A percentile compares a stretch with the other conserved stretches of the same genome.
These are phyloP conservation scores for Melanophora roralis DNA, from an alignment of 2,888 invertebrate genomes.

Conservation along the genomic window DNA sequence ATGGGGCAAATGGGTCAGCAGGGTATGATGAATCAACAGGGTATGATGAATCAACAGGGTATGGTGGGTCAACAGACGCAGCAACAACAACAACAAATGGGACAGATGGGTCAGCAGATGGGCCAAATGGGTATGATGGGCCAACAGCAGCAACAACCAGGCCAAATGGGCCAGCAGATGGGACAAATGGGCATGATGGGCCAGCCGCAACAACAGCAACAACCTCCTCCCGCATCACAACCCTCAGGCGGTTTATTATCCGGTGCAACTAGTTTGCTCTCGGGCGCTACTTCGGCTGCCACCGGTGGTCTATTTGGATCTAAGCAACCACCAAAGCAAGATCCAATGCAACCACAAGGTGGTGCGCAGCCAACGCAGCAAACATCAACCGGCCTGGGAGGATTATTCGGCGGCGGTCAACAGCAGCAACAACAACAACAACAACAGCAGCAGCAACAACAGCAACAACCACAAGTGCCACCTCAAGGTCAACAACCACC, in stretches of 20 bases:
- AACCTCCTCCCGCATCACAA: slow-evolving; percentile 74
- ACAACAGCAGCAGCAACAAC: slow-evolving; percentile 70
- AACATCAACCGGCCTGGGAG: slow-evolving; percentile 73
- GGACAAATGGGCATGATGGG: slow-evolving; percentile 64
- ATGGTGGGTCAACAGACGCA: slow-evolving; percentile 67
- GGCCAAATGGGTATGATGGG: slow-evolving; percentile 67
- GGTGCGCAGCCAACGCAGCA: slow-evolving; percentile 76
- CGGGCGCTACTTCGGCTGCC: slow-evolving; percentile 78
- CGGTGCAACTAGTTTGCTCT: slow-evolving; percentile 77
- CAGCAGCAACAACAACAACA: slow-evolving; percentile 75
- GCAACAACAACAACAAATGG: slow-evolving; percentile 68
- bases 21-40: slow-evolving; percentile 68
- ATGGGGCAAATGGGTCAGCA: slow-evolving; percentile 67
- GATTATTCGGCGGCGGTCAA: slow-evolving; percentile 69
- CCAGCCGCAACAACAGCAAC: slow-evolving; percentile 69
- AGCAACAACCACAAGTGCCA: slow-evolving; percentile 74
- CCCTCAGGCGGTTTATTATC: slow-evolving; percentile 76
- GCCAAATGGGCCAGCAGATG: slow-evolving; percentile 59
- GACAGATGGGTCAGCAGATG: slow-evolving; percentile 63
- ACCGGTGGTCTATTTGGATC: slow-evolving; percentile 77
- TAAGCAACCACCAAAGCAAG: slow-evolving; percentile 77
- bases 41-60: slow-evolving; percentile 66
- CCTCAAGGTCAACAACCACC: slow-evolving; percentile 75
- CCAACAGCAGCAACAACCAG: slow-evolving; percentile 64
- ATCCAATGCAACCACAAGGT: slow-evolving; percentile 79